These are phyloP conservation scores for Piprites chloris DNA, from an alignment of 2,113 vertebrate genomes.

Conservation along the genomic window DNA sequence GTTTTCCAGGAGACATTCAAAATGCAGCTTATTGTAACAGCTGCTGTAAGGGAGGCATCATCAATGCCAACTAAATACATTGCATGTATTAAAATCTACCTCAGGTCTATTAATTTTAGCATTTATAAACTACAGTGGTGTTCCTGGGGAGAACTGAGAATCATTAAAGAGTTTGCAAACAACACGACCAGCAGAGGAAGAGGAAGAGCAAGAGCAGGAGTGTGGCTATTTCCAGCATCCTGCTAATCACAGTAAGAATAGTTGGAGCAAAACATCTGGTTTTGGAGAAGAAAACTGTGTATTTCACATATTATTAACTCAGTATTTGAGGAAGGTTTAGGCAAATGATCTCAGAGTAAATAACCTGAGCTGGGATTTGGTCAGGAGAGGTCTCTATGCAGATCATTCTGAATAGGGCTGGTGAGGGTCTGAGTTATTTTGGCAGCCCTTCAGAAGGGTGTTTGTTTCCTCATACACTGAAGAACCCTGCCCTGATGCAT, in stretches of 20 bases:
- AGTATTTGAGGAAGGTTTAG: not conserved
- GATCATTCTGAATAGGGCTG: not conserved
- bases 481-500: not conserved
- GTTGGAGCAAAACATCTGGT: not conserved
- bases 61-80: conserved; percentile 41
- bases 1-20: conserved; percentile 53
- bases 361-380: not conserved
- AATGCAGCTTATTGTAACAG: conserved; percentile 26
- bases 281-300: not conserved
- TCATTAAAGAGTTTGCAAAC: conserved; percentile 31
- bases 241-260: not conserved
- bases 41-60: conserved; percentile 21
- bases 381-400: not conserved
- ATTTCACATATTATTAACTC: not conserved
- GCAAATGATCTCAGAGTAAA: not conserved
- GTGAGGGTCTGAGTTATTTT: not conserved
- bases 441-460: not conserved
- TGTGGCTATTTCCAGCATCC: not conserved
- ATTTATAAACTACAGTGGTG: conserved; percentile 29
- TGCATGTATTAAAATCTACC: conserved; percentile 43
- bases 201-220: not conserved
- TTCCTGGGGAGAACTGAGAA: not conserved
- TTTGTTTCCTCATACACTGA: not conserved
- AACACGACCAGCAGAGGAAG: conserved; percentile 23
- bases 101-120: conserved; percentile 54